Base-by-base conservation (phyloP, 2,113 vertebrate species). In the Alosa alosa region DNA sequence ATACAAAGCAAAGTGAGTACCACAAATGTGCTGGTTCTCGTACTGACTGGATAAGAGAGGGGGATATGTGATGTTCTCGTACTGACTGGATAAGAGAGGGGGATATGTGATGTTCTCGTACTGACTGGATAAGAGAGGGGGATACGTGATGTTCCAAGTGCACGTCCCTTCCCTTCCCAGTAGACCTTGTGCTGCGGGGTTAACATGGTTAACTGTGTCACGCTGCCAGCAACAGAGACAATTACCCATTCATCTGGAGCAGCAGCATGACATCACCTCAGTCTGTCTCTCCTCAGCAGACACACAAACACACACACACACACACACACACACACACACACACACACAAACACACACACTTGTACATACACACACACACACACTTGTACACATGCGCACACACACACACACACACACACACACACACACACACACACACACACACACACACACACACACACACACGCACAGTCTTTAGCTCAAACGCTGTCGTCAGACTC, bases 211-310 rank as follows among this genome's bases (percentile, higher is more conserved):
- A 78, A 78, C 31, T 39, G 72, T 39, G 36, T 36, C 72, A 78
- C 36, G 11, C 72, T 39, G 72, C 72, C 72, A 78, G 72, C 72
- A 78, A 78, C 25, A 78, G 72, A 78, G 72, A 78, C 72, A 78
- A 78, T 78, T 78, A 78, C 10, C 72, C 72, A 78, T 78, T 78
- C 72, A 78, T 78, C 72, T 78, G 72, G 72, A 78, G 72, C 72
- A 41, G 72, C 72, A 78, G 72, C 31, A 78, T 78, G 72, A 78
- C 72, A 78, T 78, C 72, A 78, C 72, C 72, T 15, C 72, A 78
- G 10, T 78, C 36, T 39, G 36, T 36, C 85, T 86, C 78, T 82
- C 84, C 46, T 84, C 64, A 25, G 13, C 82, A 83, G 17, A 83
- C 82, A 75, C 81, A 10, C 83, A 85, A 36, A 68, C 78, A 5